phyloP scores from a whole-genome alignment of 2,113 vertebrate species.

The Bufo gargarizans region DNA sequence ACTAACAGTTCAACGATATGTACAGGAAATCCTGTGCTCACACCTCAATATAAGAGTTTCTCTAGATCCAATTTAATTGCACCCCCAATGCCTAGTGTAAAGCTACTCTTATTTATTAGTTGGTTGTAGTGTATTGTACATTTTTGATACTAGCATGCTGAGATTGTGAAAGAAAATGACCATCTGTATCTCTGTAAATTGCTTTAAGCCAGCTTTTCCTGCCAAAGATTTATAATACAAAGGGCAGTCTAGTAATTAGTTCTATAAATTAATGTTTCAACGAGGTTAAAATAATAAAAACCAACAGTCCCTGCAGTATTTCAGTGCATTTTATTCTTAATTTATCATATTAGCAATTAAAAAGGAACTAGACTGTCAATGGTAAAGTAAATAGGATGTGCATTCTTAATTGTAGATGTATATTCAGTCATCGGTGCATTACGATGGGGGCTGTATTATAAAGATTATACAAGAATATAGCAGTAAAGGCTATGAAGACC shows the following conservation, averaged over 20 bases:
- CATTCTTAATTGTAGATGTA: slow-evolving; percentile 73
- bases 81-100: not conserved
- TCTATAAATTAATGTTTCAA: slow-evolving; percentile 72
- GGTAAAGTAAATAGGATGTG: slow-evolving; percentile 69
- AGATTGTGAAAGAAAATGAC: slow-evolving; percentile 55
- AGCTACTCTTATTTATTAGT: not conserved
- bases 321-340: slow-evolving; percentile 77
- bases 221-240: slow-evolving; percentile 70
- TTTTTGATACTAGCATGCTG: slow-evolving; percentile 36
- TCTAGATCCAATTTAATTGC: not conserved
- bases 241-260: slow-evolving; percentile 70
- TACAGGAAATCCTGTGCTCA: no score
- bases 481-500: not conserved
- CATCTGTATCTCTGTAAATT: slow-evolving; percentile 66
- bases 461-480: not conserved
- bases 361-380: slow-evolving; percentile 74
- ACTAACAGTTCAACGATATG: no score
- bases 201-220: slow-evolving; percentile 65
- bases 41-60: not conserved
- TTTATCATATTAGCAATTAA: slow-evolving; percentile 76
- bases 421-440: slow-evolving; percentile 68
- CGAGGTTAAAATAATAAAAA: slow-evolving; percentile 64
- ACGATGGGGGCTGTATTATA: slow-evolving; percentile 38
- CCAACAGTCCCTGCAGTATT: slow-evolving; percentile 70
- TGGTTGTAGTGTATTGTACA: slow-evolving; percentile 53